A percentile compares a stretch with the other conserved stretches of the same genome.
These are phyloP conservation scores for Hylia prasina DNA, from an alignment of 2,113 vertebrate species.

Conservation along the genomic window DNA sequence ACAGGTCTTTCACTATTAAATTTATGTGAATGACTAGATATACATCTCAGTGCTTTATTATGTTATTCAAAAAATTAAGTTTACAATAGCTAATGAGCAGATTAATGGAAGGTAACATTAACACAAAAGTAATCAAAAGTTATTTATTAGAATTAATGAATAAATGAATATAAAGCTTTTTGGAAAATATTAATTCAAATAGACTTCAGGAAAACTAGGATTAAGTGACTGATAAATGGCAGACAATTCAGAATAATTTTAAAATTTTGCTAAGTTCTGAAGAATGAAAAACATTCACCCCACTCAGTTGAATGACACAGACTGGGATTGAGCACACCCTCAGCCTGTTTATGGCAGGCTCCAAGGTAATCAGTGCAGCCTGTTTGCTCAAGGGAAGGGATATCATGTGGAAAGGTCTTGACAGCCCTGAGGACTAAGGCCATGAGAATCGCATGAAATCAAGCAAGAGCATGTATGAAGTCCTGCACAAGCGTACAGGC, in stretches of 20 bases:
- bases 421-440: neutral
- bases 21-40: neutral
- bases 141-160: neutral
- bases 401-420: neutral
- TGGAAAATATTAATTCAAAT: neutral
- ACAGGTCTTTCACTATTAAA: neutral
- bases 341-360: neutral
- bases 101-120: neutral
- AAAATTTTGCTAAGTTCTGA: neutral
- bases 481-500: fast-evolving
- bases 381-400: neutral
- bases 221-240: neutral
- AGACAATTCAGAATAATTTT: neutral
- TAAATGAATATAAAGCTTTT: neutral
- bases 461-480: neutral
- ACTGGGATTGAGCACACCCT: neutral
- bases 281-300: neutral
- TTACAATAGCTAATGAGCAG: neutral
- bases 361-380: neutral
- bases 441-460: neutral
- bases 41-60: neutral
- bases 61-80: neutral
- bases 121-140: neutral
- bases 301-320: neutral
- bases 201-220: neutral